Base-by-base conservation (phyloP, 2,797 vertebrate genomes). In the Etheostoma perlongum region DNA sequence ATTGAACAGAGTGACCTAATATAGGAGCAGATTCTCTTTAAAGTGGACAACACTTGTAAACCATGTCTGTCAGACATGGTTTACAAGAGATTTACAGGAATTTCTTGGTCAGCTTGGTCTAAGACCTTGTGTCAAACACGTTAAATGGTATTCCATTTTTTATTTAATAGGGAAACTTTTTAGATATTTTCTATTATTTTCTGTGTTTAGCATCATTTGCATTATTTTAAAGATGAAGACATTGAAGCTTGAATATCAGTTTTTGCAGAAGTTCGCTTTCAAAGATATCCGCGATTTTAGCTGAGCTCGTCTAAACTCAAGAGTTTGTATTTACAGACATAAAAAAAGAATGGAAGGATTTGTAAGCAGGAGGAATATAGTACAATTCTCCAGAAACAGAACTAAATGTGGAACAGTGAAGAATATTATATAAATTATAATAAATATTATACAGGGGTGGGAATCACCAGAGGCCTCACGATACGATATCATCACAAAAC, bases 11-110 rank as follows among this genome's bases (percentile, higher is more conserved):
- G 53, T n/a, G 30, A 61, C 4, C 21, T 27, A 4, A 44, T 36
- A 76, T 51, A 60, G 5, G 4, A 52, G 58, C 54, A 42, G 40
- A 46, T 58, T 15, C 36, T 54, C 30, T 75, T 69, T 27, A 58
- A 66, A 79, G 54, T 18, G 15, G n/a, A 52, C 58, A 78, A 67
- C 47, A 72, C 19, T n/a, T n/a, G n/a, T n/a, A n/a, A n/a, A n/a
- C n/a, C n/a, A n/a, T n/a, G n/a, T n/a, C n/a, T 64, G 53, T 57
- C 25, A 69, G 74, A 30, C 55, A 61, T 19, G 11, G 2, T 44
- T 30, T 14, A 54, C 18, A 49, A 5, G 48, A 62, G 33, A 63
- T 52, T 58, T 63, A 57, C n/a, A 59, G 30, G 36, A 40, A 61
- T 44, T 42, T 78, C 48, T 33, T 23, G 27, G 7, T 60, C 23